Evolutionary conservation across 2,888 invertebrate genomes (phyloP).

Genomic region (Melinaea menophilus): DNA sequence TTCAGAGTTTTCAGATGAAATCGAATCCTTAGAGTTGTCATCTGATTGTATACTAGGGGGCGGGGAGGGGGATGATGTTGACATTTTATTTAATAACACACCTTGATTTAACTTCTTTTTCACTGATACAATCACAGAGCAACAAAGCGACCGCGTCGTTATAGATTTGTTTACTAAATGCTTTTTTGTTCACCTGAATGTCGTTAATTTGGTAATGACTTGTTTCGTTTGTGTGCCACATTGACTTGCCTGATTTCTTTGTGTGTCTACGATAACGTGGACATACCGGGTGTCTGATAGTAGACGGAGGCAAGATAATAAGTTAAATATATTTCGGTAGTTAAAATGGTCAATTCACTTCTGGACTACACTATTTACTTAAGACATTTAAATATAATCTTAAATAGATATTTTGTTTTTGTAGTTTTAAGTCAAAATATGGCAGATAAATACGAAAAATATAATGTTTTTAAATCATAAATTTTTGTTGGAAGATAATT

Average conservation of each 20-base stretch:
- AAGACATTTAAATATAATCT: conserved; percentile 25
- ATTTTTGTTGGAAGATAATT: too few species aligned
- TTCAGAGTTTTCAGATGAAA: conserved; percentile 50
- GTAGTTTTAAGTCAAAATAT: conserved; percentile 10
- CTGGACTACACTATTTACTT: conserved; percentile 36
- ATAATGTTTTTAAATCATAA: too few species aligned
- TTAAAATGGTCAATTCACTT: conserved; percentile 59
- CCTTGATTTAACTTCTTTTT: conserved; percentile 21
- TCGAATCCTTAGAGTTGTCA: conserved; percentile 54
- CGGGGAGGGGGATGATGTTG: conserved; percentile 53
- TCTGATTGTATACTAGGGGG: conserved; percentile 57
- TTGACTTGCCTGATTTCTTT: conserved; percentile 49
- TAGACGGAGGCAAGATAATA: conserved; percentile 62
- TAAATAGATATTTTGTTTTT: conserved; percentile 13
- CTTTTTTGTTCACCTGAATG: conserved; percentile 71
- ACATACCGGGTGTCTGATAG: conserved; percentile 71
- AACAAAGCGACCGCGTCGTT: conserved; percentile 59
- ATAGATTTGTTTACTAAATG: conserved; percentile 73
- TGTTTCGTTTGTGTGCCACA: conserved; percentile 62
- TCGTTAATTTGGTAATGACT: conserved; percentile 76
- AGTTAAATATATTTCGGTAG: conserved; percentile 68
- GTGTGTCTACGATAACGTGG: conserved; percentile 68
- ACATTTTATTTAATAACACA: conserved; percentile 44
- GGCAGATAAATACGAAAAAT: background rate
- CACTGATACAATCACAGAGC: conserved; percentile 43